A percentile compares a stretch with the other conserved stretches of the same genome.
Evolutionary conservation across 1,140 invertebrate genomes (phyloP).

Genomic region (Temnothorax longispinosus): DNA sequence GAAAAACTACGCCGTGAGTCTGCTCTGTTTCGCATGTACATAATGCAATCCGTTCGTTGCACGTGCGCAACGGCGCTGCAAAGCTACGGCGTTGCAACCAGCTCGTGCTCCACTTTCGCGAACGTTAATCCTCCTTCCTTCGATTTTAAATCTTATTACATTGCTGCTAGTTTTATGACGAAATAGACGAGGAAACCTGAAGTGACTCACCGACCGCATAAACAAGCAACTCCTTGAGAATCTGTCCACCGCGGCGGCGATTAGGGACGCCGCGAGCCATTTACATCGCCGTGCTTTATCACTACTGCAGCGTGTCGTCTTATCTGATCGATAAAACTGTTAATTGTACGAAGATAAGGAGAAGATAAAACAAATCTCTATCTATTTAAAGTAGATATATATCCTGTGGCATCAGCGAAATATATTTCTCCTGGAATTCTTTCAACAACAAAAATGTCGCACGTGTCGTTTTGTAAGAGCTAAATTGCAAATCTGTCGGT

Average conservation of each 20-base stretch:
- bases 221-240: neutral
- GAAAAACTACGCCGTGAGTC: neutral
- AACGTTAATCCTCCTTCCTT: slow-evolving; percentile 41
- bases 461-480: neutral
- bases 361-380: neutral
- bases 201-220: slow-evolving; percentile 18
- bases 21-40: neutral
- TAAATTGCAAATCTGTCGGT: neutral
- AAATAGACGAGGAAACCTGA: neutral
- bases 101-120: slow-evolving; percentile 47
- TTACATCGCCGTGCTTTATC: neutral
- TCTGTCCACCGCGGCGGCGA: neutral
- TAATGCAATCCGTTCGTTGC: slow-evolving; percentile 16
- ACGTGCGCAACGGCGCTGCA: neutral
- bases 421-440: neutral
- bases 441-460: neutral
- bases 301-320: neutral
- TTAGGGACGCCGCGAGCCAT: neutral
- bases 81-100: slow-evolving; percentile 3
- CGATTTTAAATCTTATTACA: slow-evolving; percentile 43
- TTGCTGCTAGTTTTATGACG: slow-evolving; percentile 1
- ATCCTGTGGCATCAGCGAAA: neutral
- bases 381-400: neutral
- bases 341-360: slow-evolving; percentile 11
- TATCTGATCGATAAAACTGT: slow-evolving; percentile 16